Conservation (phyloP, 2,888 invertebrate genomes). For the Latrodectus hesperus region DNA sequence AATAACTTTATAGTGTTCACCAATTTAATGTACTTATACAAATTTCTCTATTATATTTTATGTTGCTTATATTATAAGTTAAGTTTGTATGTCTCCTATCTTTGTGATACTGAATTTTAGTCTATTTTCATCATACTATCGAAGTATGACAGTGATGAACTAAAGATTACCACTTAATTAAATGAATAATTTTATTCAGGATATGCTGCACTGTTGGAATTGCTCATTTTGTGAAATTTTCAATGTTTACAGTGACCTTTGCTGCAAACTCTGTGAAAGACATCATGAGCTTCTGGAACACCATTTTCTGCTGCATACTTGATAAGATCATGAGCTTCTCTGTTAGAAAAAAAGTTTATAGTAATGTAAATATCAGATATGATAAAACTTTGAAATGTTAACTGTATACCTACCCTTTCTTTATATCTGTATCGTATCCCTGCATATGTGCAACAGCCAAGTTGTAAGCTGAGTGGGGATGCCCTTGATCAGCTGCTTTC, state of each 20-base stretch:
- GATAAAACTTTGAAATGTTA: background rate
- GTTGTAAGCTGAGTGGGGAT: slow-evolving; percentile 78
- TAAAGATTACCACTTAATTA: too few species aligned
- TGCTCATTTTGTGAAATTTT: background rate
- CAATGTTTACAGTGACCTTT: slow-evolving; percentile 68
- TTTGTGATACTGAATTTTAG: too few species aligned
- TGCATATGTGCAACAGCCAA: slow-evolving; percentile 77
- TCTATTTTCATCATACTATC: too few species aligned
- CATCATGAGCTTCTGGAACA: slow-evolving; percentile 75
- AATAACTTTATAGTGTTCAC: too few species aligned
- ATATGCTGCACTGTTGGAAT: background rate
- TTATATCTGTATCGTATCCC: slow-evolving; percentile 75
- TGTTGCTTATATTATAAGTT: too few species aligned
- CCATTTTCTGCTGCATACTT: slow-evolving; percentile 76
- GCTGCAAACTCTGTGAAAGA: slow-evolving; percentile 72
- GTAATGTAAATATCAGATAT: background rate
- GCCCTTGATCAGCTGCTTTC: slow-evolving; percentile 77
- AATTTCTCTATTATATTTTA: too few species aligned
- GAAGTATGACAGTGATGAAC: too few species aligned
- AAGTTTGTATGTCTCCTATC: too few species aligned
- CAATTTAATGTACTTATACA: too few species aligned
- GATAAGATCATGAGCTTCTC: slow-evolving; percentile 75
- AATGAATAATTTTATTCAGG: too few species aligned
- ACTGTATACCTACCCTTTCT: slow-evolving; percentile 73
- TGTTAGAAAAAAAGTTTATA: slow-evolving; percentile 70